These are phyloP conservation scores for Drosophila algonquin DNA, from an alignment of 2,888 invertebrate species.

Conservation along the genomic window DNA sequence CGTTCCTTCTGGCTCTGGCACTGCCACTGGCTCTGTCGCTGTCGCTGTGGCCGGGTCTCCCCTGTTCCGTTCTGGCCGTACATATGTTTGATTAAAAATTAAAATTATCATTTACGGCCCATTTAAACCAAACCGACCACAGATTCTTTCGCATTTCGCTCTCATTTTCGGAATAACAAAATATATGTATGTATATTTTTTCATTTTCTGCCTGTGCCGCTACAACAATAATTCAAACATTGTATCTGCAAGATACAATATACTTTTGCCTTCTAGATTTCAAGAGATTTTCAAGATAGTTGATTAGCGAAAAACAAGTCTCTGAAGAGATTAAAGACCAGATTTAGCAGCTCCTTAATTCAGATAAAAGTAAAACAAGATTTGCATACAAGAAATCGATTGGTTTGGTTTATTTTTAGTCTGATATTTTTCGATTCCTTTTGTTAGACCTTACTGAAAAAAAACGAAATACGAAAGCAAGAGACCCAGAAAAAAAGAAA, in stretches of 20 bases:
- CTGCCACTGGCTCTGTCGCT: background rate
- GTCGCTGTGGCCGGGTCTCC: constrained; percentile 22
- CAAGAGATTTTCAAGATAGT: background rate
- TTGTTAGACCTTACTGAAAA: constrained; percentile 8
- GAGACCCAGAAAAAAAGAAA: constrained; percentile 3
- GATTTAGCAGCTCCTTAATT: background rate
- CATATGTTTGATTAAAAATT: constrained; percentile 81
- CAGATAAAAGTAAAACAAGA: background rate
- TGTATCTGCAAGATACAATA: background rate
- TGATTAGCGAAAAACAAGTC: background rate
- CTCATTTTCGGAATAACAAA: constrained; percentile 81
- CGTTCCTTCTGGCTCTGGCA: background rate
- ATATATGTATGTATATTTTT: constrained; percentile 30
- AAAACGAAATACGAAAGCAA: no score
- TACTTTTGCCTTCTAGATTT: background rate
- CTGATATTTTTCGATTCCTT: background rate
- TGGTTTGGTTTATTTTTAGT: background rate
- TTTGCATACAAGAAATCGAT: background rate
- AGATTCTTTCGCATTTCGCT: constrained; percentile 81
- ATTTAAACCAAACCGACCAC: constrained; percentile 81
- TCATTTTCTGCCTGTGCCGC: constrained; percentile 33
- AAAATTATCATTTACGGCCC: constrained; percentile 82
- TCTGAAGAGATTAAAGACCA: background rate
- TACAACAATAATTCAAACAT: constrained; percentile 38
- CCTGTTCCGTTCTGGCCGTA: constrained; percentile 60